Evolutionary conservation across 1,140 invertebrate species (phyloP), one percentile per base, ranked within the genome.

Genomic region (Colletes gigas): DNA sequence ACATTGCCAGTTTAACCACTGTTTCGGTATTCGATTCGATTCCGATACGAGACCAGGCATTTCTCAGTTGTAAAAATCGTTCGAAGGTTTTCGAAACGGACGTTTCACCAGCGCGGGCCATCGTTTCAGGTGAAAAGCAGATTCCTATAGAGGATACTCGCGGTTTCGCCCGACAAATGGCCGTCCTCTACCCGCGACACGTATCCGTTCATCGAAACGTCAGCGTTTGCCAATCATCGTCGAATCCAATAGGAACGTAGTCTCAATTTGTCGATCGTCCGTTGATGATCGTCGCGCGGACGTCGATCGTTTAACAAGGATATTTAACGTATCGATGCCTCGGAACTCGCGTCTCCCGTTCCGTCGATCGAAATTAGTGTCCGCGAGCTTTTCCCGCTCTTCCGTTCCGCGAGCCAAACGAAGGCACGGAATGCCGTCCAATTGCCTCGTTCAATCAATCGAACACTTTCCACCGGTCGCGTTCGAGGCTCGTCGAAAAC

Each of bases 221-320:
- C 21, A 39, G 30, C 71, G 30, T 54, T 41, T 8, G 44, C 62
- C 10, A 50, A 62, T 73, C 71, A 39, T 62, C 15, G 71, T 62
- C 44, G 57, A 63, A 47, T 9, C 44, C 5, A 4, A 4, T 5
- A 21, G 39, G 19, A 52, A 52, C 15, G 21, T 19, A 14, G 19
- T 68, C 47, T 68, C 68, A 41, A 55, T 70, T 70, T 55, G 67
- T 69, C 67, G 67, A 69, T 54, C 21, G 17, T 10, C 14, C 12
- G 60, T 8, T 12, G 60, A 63, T 30, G 60, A 63, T 63, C 2
- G 3, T n/a, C 21, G n/a, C 1, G 10, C 66, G 4, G 10, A 50
- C 57, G 15, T 60, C 59, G 30, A 65, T 74, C 59, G 41, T 39
- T 59, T 50, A 74, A 52, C 15, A 14, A 19, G 19, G 15, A 73